phyloP scores from a whole-genome alignment of 1,140 invertebrate species.

The Cyclargus thomasi region DNA sequence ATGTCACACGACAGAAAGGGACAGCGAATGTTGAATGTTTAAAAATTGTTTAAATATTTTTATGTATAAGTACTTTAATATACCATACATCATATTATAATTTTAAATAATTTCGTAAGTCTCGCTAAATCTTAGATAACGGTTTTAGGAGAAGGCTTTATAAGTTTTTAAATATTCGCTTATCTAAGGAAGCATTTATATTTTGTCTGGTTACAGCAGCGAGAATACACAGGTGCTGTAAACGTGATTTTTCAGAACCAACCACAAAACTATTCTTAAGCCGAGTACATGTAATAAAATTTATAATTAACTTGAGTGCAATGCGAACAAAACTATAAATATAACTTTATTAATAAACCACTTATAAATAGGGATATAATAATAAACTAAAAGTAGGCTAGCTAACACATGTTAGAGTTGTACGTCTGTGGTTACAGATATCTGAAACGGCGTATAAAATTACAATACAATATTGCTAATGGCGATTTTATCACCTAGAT shows the following conservation, averaged over 20 bases:
- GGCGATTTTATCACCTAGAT: neutral
- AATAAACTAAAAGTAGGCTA: slow-evolving; percentile 12
- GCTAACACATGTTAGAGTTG: neutral
- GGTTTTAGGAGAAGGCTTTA: too few species aligned
- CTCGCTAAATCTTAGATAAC: too few species aligned
- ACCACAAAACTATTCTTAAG: neutral
- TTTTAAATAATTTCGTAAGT: too few species aligned
- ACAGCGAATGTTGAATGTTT: too few species aligned
- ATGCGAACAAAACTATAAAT: slow-evolving; percentile 10
- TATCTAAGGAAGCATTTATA: too few species aligned
- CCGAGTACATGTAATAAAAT: neutral
- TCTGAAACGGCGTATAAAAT: neutral
- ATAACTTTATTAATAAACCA: neutral
- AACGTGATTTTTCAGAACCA: neutral
- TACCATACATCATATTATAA: too few species aligned
- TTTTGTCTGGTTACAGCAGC: too few species aligned
- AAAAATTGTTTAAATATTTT: too few species aligned
- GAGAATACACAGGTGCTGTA: neutral
- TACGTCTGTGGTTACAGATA: neutral
- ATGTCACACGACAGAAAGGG: too few species aligned
- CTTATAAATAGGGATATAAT: slow-evolving; percentile 4
- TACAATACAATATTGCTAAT: slow-evolving; percentile 11
- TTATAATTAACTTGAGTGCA: neutral
- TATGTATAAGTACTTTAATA: too few species aligned
- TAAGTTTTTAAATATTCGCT: too few species aligned